phyloP scores from a whole-genome alignment of 2,113 vertebrate species.

The Parus major region DNA sequence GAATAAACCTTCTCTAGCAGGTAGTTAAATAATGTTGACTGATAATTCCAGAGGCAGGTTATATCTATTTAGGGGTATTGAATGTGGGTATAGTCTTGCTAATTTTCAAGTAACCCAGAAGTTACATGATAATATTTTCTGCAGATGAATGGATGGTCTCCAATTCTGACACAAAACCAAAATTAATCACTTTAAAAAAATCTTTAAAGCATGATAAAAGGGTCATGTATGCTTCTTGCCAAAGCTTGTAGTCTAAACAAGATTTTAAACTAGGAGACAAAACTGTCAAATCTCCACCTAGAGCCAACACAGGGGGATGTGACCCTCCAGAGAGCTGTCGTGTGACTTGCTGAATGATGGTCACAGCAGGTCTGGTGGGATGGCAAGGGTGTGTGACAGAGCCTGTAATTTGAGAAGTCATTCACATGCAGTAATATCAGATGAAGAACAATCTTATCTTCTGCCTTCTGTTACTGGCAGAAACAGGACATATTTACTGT shows the following conservation, averaged over 20 bases:
- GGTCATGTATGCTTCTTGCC: not conserved
- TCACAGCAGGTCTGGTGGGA: not conserved
- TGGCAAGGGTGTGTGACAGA: not conserved
- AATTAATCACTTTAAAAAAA: not conserved
- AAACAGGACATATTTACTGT: not conserved
- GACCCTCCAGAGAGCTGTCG: accelerated
- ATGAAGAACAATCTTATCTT: not conserved
- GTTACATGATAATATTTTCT: not conserved
- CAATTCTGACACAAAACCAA: not conserved
- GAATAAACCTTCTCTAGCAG: not conserved
- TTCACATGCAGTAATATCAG: not conserved
- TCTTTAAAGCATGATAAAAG: not conserved
- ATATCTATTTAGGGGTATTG: not conserved
- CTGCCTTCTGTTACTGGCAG: not conserved
- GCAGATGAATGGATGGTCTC: accelerated
- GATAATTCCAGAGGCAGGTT: not conserved
- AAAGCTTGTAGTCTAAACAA: not conserved
- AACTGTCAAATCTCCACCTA: not conserved
- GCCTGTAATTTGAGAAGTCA: not conserved
- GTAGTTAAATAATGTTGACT: not conserved
- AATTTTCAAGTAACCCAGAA: not conserved
- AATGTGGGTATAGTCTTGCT: not conserved
- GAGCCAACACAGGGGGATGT: not conserved
- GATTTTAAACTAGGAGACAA: not conserved
- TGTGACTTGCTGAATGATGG: not conserved